These are phyloP conservation scores for Brachyalestes nurse DNA, from an alignment of 2,797 vertebrate genomes.

Conservation along the genomic window DNA sequence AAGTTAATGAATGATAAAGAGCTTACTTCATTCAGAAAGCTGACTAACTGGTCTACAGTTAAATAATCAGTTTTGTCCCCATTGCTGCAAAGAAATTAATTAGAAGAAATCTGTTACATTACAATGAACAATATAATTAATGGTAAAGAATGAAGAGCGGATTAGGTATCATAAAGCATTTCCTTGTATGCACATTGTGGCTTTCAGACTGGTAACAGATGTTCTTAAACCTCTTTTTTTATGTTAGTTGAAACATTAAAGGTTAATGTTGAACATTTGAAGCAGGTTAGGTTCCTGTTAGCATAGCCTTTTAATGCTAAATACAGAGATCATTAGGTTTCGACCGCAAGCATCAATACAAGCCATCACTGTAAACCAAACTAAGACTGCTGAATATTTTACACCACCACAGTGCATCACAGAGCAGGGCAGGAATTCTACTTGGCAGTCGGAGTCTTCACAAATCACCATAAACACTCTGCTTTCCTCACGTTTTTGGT, in stretches of 20 bases:
- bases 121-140: conserved; percentile 70
- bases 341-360: neutral
- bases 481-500: conserved; percentile 13
- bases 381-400: neutral
- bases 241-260: conserved; percentile 78
- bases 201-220: conserved; percentile 42
- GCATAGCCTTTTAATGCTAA: conserved; percentile 76
- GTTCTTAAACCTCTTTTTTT: conserved; percentile 37
- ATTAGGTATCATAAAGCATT: conserved; percentile 66
- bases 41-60: conserved; percentile 99
- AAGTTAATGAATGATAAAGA: conserved; percentile 99
- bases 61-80: conserved; percentile 99
- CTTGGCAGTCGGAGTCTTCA: conserved; percentile 8
- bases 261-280: conserved; percentile 82
- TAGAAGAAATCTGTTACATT: conserved; percentile 80
- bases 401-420: conserved; percentile 8
- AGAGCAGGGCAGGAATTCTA: neutral
- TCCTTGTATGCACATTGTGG: conserved; percentile 19
- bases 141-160: conserved; percentile 63
- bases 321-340: neutral
- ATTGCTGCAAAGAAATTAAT: conserved; percentile 99
- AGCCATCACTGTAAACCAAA: neutral
- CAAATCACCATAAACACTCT: conserved; percentile 4
- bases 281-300: conserved; percentile 91
- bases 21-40: conserved; percentile 99